A percentile compares a stretch with the other conserved stretches of the same genome.
These are phyloP conservation scores for Acleris cristana DNA, from an alignment of 2,888 invertebrate species.

Conservation along the genomic window DNA sequence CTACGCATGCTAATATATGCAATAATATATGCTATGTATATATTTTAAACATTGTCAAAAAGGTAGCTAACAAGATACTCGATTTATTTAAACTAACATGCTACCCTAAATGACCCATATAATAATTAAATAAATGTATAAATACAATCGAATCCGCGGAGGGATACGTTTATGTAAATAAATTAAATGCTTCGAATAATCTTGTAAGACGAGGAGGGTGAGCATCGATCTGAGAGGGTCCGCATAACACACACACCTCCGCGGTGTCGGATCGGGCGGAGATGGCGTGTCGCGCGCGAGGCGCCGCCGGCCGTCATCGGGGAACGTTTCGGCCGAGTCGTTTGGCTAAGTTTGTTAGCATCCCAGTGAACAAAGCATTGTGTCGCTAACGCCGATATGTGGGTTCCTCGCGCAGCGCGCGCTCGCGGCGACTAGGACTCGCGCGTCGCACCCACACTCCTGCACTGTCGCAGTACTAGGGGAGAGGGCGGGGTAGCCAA, in stretches of 20 bases:
- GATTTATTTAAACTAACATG: neutral
- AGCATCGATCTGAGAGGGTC: constrained; percentile 37
- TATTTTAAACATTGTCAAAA: too few species aligned
- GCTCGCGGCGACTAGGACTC: constrained; percentile 61
- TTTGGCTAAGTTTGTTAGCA: constrained; percentile 51
- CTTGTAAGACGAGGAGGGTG: constrained; percentile 36
- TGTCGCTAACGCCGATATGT: constrained; percentile 64
- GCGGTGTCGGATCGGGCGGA: neutral
- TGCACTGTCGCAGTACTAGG: constrained; percentile 70
- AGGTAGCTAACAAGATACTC: too few species aligned
- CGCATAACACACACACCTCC: constrained; percentile 36
- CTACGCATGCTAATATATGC: too few species aligned
- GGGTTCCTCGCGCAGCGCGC: constrained; percentile 53
- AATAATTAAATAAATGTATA: neutral
- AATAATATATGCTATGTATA: too few species aligned
- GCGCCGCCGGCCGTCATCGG: constrained; percentile 38
- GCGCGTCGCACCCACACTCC: constrained; percentile 72
- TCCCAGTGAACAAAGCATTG: constrained; percentile 66
- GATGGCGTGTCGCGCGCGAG: constrained; percentile 12
- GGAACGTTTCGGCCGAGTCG: constrained; percentile 48
- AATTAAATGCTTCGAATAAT: constrained; percentile 33
- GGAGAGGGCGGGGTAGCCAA: constrained; percentile 79
- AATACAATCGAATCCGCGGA: constrained; percentile 4
- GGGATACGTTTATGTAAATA: constrained; percentile 10
- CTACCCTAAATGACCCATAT: neutral